Evolutionary conservation across 2,888 invertebrate genomes (phyloP).

Genomic region (Drosophila nigritarsus): DNA sequence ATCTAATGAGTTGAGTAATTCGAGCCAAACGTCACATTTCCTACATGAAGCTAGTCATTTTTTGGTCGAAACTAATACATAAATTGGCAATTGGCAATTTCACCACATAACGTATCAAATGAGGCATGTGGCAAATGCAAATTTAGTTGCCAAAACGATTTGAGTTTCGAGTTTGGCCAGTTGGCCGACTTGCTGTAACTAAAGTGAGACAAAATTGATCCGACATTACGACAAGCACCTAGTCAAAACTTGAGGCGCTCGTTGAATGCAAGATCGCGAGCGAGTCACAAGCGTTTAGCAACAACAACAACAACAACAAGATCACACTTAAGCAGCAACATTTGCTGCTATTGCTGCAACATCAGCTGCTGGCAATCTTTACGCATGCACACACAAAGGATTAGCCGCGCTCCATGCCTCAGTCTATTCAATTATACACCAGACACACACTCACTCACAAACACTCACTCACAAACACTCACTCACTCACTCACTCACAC

Average conservation of each 20-base stretch:
- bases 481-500: neutral
- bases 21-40: slow-evolving; percentile 37
- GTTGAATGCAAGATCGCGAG: slow-evolving; percentile 10
- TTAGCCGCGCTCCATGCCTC: slow-evolving; percentile 26
- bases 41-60: slow-evolving; percentile 37
- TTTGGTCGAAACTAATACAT: slow-evolving; percentile 38
- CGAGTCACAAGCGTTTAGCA: slow-evolving; percentile 43
- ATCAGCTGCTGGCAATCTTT: slow-evolving; percentile 59
- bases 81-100: slow-evolving; percentile 52
- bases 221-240: slow-evolving; percentile 63
- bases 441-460: neutral
- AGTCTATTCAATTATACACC: slow-evolving; percentile 59
- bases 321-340: slow-evolving; percentile 5
- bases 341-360: slow-evolving; percentile 23
- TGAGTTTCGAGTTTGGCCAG: slow-evolving; percentile 66
- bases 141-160: slow-evolving; percentile 63
- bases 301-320: neutral
- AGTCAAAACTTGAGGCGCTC: slow-evolving; percentile 20
- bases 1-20: slow-evolving; percentile 50
- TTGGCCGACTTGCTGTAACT: slow-evolving; percentile 45
- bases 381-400: slow-evolving; percentile 59
- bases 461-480: neutral
- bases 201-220: slow-evolving; percentile 70
- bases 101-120: slow-evolving; percentile 48
- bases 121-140: slow-evolving; percentile 56